Conservation (phyloP, 2,888 invertebrate genomes). For the Orthosia incerta region DNA sequence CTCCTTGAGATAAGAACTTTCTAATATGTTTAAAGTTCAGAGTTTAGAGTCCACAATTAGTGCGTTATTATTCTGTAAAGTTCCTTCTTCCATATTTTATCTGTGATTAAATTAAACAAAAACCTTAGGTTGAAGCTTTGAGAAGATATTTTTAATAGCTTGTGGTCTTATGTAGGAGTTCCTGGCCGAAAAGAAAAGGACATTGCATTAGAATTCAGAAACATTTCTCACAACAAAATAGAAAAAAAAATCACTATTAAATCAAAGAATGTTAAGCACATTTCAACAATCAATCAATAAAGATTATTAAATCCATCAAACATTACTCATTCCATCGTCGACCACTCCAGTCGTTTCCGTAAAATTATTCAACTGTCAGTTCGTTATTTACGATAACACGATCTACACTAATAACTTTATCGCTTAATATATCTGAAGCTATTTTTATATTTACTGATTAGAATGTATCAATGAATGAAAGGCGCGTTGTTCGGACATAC, state of each 20-base stretch:
- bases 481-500: constrained; percentile 64
- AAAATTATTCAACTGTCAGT: constrained; percentile 36
- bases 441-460: constrained; percentile 59
- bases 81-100: no score
- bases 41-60: no score
- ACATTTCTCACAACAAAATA: not conserved
- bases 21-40: not conserved
- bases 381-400: constrained; percentile 34
- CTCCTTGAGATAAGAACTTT: no score
- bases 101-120: no score
- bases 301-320: constrained; percentile 27
- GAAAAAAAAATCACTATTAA: not conserved
- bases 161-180: no score
- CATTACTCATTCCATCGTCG: constrained; percentile 40
- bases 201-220: not conserved
- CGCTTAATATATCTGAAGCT: constrained; percentile 44
- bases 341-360: constrained; percentile 44
- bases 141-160: no score
- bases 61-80: no score
- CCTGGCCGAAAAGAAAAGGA: no score
- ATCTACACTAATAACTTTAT: constrained; percentile 46
- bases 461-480: constrained; percentile 65
- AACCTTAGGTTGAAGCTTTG: no score
- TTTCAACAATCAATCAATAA: constrained; percentile 27
- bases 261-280: constrained; percentile 14